Conservation (phyloP, 2,888 invertebrate genomes). For the Digitonthophagus gazella region DNA sequence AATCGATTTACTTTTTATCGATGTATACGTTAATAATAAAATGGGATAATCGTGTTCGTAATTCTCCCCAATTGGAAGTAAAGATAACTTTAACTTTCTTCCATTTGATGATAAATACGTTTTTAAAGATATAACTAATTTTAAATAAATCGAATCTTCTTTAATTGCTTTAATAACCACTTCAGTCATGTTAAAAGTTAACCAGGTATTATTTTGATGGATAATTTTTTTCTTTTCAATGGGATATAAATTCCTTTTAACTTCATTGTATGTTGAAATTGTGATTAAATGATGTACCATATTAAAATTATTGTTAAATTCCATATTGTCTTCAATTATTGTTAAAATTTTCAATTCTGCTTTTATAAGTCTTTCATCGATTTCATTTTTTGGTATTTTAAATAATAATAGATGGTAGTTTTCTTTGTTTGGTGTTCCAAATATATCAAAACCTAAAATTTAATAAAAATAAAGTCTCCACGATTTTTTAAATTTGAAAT, state of each 20-base stretch:
- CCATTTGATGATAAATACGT: constrained; percentile 32
- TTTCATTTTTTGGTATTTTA: constrained; percentile 42
- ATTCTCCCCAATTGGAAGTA: constrained; percentile 42
- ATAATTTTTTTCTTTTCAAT: constrained; percentile 41
- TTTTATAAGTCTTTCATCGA: constrained; percentile 44
- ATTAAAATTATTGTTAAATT: neutral
- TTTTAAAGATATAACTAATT: constrained; percentile 42
- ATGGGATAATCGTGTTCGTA: constrained; percentile 49
- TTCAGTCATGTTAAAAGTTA: constrained; percentile 46
- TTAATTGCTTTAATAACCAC: constrained; percentile 35
- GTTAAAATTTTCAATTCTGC: constrained; percentile 49
- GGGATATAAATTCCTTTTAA: constrained; percentile 34
- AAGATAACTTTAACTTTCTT: constrained; percentile 41
- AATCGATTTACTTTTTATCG: constrained; percentile 28
- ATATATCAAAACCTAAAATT: neutral
- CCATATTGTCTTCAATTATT: constrained; percentile 37
- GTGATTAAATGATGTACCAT: constrained; percentile 40
- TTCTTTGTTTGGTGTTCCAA: constrained; percentile 13
- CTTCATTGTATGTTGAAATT: constrained; percentile 42
- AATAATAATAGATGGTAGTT: constrained; percentile 45
- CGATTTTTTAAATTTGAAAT: neutral
- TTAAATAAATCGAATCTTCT: constrained; percentile 30
- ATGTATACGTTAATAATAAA: constrained; percentile 45
- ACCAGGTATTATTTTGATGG: constrained; percentile 47
- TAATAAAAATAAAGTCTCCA: neutral